Evolutionary conservation across 2,113 vertebrate species (phyloP).

Genomic region (Morone chrysops): DNA sequence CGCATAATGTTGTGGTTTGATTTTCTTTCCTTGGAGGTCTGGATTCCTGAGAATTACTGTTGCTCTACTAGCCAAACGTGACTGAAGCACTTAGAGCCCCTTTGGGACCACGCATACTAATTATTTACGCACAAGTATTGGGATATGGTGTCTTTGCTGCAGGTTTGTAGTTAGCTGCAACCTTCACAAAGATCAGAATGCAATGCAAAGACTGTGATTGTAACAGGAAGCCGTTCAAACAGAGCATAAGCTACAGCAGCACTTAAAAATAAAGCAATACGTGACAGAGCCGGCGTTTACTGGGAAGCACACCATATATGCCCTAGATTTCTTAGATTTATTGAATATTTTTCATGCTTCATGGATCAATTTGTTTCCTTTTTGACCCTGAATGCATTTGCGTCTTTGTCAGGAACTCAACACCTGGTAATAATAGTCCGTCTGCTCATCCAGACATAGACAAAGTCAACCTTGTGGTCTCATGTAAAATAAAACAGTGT

Average conservation of each 20-base stretch:
- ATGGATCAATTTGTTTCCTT: neutral
- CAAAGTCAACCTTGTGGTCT: neutral
- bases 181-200: slow-evolving; percentile 2
- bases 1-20: slow-evolving; percentile 20
- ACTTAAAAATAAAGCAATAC: too few species aligned
- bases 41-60: slow-evolving; percentile 37
- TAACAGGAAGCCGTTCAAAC: neutral
- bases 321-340: neutral
- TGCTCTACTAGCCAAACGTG: neutral
- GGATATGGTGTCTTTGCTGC: neutral
- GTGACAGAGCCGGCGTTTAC: too few species aligned
- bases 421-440: neutral
- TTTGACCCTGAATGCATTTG: neutral
- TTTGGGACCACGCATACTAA: neutral
- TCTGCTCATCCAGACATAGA: neutral
- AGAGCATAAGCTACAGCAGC: neutral
- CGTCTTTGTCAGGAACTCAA: neutral
- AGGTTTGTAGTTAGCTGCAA: neutral
- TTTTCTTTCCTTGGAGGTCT: slow-evolving; percentile 31
- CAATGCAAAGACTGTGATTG: neutral
- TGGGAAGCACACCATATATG: too few species aligned
- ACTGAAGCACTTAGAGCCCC: slow-evolving; percentile 5
- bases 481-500: neutral
- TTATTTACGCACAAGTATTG: neutral
- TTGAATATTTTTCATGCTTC: neutral